Conservation (phyloP, 2,113 vertebrate species). For the Pristiophorus japonicus region DNA sequence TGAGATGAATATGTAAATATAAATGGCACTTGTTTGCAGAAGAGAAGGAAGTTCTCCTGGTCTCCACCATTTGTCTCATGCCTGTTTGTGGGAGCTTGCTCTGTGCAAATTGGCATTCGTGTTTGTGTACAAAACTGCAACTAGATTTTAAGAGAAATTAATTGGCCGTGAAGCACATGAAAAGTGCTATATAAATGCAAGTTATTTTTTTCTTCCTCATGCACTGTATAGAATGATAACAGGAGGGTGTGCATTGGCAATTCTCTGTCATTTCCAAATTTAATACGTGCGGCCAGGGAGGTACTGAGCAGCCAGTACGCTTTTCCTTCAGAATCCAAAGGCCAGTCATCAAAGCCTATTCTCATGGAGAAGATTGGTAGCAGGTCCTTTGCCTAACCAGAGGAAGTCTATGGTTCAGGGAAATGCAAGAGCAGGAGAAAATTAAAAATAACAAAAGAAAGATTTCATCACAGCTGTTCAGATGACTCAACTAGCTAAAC, state of each 20-base stretch:
- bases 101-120: neutral
- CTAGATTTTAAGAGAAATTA: neutral
- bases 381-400: neutral
- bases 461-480: neutral
- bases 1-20: neutral
- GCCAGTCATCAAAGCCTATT: neutral
- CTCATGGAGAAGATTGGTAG: neutral
- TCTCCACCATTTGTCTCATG: neutral
- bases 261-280: neutral
- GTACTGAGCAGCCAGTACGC: neutral
- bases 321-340: neutral
- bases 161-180: neutral
- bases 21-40: neutral
- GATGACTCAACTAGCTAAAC: neutral
- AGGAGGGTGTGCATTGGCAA: neutral
- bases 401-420: neutral
- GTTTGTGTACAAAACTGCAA: neutral
- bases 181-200: neutral
- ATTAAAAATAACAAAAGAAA: neutral
- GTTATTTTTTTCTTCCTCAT: neutral
- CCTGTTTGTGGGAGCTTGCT: neutral
- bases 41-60: neutral
- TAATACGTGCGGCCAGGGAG: neutral
- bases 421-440: neutral
- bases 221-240: neutral